A percentile compares a stretch with the other conserved stretches of the same genome.
Conservation (phyloP, 92 coral and sea anemone genomes). For the Anthopleura xanthogrammica region DNA sequence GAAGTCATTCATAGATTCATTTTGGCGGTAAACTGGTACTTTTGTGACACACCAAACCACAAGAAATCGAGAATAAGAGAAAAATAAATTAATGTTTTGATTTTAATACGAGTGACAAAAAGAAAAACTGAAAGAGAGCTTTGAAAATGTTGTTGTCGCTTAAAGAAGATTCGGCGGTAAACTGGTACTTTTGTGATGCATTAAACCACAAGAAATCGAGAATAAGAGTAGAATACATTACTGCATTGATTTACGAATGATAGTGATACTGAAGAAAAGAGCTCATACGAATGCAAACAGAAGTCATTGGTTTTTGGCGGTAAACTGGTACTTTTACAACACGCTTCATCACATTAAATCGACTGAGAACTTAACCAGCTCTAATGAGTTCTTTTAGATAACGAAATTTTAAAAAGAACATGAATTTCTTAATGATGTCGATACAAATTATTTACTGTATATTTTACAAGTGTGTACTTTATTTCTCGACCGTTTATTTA, state of each 20-base stretch:
- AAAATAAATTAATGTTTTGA: not conserved
- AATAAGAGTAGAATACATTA: not conserved
- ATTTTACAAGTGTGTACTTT: no score
- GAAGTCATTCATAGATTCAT: not conserved
- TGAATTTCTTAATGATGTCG: no score
- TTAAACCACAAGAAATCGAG: not conserved
- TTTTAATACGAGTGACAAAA: not conserved
- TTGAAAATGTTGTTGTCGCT: not conserved
- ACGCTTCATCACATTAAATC: no score
- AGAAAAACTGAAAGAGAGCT: not conserved
- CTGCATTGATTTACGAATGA: not conserved
- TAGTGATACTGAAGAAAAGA: no score
- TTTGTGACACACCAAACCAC: conserved; percentile 1
- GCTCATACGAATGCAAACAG: no score
- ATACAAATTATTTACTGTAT: no score
- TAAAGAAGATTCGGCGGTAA: not conserved
- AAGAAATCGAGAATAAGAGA: conserved; percentile 1
- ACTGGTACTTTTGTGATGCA: not conserved
- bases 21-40: not conserved
- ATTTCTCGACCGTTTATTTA: no score
- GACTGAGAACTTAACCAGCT: no score
- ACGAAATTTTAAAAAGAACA: no score
- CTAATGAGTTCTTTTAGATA: no score
- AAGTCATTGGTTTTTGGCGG: not conserved
- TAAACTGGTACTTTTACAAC: not conserved